Base-by-base conservation (phyloP, 2,797 vertebrate genomes). In the Scomberomorus guttatus region DNA sequence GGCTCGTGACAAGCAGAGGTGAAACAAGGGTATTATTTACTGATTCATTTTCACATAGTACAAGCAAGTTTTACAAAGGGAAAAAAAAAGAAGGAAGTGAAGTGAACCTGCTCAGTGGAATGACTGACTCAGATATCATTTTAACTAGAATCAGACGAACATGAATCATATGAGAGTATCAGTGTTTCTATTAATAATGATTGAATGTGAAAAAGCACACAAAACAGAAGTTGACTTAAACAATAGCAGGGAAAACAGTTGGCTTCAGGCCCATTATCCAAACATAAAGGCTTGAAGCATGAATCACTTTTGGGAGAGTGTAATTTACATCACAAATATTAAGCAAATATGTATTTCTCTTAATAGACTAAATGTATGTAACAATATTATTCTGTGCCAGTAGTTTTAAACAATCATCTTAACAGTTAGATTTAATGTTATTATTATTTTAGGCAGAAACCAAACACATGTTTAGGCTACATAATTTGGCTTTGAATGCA, bases 1-100 rank as follows among this genome's bases (percentile, higher is more conserved):
- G 81, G 50, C 58, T 83, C 15, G 29, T 77, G 80, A 87, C 57
- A 14, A 68, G 79, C 58, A 66, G 64, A 84, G 74, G 84, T 82
- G 69, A 84, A 83, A 70, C 15, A 37, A 42, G 68, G 22, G 3
- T 20, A 32, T 6, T 20, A 32, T 6, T 15, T 57, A 64, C 75
- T 12, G 58, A 73, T 80, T 22, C 7, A 9, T 54, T 48, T 59
- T 81, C 11, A 69, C 56, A 48, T 29, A 24, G 20, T 37, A 37
- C 37, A 20, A 22, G 27, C 12, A 5, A 11, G 32, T 44, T 66
- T 39, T 18, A 32, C 20, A 68, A 65, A 67, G 25, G n/a, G 22
- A 52, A 63, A 55, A 8, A 10, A 51, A 51, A 25, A 72, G 27
- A 22, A 20, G 11, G 44, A 76, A 48, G 24, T 57, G 56, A 56